Percentiles rank a stretch among this genome's conserved stretches.
phyloP scores from a whole-genome alignment of 2,888 invertebrate genomes.

The Macropis europaea region DNA sequence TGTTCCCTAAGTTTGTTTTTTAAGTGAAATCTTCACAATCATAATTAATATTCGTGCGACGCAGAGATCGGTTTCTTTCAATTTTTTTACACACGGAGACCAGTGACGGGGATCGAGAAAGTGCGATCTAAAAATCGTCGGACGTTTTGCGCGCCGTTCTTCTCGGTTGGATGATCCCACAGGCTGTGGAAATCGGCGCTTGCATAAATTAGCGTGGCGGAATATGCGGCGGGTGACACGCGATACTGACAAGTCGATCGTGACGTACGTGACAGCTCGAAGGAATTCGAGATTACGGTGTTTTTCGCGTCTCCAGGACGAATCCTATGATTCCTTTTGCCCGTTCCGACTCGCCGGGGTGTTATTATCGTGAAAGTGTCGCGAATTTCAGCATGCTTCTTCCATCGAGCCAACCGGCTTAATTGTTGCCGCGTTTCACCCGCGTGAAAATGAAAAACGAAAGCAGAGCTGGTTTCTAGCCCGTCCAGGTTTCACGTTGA shows the following conservation, averaged over 20 bases:
- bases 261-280: constrained; percentile 13
- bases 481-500: not conserved
- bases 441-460: constrained; percentile 19
- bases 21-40: too few relatives aligned
- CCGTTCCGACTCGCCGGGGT: not conserved
- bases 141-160: constrained; percentile 11
- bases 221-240: constrained; percentile 24
- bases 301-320: not conserved
- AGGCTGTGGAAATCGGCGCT: constrained; percentile 32
- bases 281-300: not conserved
- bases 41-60: too few relatives aligned
- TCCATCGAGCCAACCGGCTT: not conserved
- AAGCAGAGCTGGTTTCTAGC: too few relatives aligned
- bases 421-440: not conserved
- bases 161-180: constrained; percentile 10
- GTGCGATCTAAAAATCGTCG: constrained; percentile 15
- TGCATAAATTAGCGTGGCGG: constrained; percentile 31
- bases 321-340: not conserved
- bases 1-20: too few relatives aligned
- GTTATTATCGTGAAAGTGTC: constrained; percentile 35
- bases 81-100: too few relatives aligned
- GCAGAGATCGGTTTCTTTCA: too few relatives aligned
- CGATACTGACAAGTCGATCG: constrained; percentile 38
- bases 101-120: not conserved
- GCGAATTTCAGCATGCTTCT: not conserved